A percentile compares a stretch with the other conserved stretches of the same genome.
These are phyloP conservation scores for Trematocara macrostoma DNA, from an alignment of 2,113 vertebrate genomes.

Conservation along the genomic window DNA sequence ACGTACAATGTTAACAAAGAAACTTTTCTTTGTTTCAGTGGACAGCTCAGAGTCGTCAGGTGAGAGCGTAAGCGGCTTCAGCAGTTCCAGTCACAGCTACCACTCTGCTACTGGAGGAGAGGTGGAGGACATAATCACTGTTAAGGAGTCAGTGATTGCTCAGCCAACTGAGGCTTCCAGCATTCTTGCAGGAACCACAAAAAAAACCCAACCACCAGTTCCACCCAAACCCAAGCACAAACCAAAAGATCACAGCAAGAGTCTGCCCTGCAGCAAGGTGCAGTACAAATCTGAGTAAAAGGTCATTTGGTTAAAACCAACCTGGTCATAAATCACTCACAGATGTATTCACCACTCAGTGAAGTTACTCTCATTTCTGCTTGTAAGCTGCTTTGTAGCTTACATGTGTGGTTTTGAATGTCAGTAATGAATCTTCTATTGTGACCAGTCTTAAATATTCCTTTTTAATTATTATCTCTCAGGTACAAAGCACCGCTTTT, in stretches of 20 bases:
- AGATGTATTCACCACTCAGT: background rate
- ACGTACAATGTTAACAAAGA: background rate
- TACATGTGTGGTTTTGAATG: background rate
- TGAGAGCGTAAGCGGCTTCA: constrained; percentile 73
- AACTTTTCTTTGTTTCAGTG: constrained; percentile 48
- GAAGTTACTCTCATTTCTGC: background rate
- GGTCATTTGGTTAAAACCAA: background rate
- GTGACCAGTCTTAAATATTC: background rate
- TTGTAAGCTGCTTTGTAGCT: background rate
- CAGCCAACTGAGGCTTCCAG: background rate
- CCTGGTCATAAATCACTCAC: background rate
- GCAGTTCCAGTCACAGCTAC: constrained; percentile 68
- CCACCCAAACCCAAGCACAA: constrained; percentile 23
- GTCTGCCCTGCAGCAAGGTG: constrained; percentile 33
- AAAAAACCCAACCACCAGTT: constrained; percentile 1
- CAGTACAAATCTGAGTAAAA: background rate
- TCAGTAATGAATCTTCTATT: background rate
- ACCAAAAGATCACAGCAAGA: background rate
- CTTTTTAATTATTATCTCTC: background rate
- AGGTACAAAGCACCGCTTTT: constrained; percentile 39
- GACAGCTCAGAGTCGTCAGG: constrained; percentile 75
- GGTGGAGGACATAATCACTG: constrained; percentile 47
- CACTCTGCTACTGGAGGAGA: constrained; percentile 61
- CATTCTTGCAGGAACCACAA: background rate
- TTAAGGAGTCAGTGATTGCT: constrained; percentile 11